These are phyloP conservation scores for Grantiella picta DNA, from an alignment of 2,113 vertebrate species.

Conservation along the genomic window DNA sequence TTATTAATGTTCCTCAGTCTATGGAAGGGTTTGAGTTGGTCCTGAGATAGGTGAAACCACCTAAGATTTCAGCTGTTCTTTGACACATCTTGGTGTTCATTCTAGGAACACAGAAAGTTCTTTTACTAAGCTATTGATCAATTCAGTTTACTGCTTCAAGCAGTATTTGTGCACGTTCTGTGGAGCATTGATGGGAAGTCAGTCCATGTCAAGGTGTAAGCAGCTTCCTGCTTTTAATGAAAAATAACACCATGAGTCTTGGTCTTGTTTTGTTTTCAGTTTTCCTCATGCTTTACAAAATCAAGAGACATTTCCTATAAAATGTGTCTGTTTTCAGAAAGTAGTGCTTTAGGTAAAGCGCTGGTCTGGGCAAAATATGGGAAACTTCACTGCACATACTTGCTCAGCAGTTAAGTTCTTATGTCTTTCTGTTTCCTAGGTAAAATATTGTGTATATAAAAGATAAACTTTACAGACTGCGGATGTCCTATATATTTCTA, in stretches of 20 bases:
- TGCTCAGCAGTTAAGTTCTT: not conserved
- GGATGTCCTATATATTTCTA: not conserved
- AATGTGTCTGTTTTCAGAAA: not conserved
- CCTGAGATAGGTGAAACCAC: not conserved
- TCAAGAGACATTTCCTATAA: not conserved
- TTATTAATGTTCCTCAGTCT: not conserved
- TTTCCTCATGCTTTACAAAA: not conserved
- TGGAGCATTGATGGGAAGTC: not conserved
- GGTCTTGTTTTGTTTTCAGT: not conserved
- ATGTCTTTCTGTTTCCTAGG: not conserved
- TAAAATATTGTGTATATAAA: not conserved
- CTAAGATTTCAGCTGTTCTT: not conserved
- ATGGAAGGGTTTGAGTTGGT: not conserved
- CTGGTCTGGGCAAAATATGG: not conserved
- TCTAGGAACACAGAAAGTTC: not conserved
- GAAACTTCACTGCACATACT: accelerated
- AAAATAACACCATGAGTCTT: not conserved
- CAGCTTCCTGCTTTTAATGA: not conserved
- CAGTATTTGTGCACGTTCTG: not conserved
- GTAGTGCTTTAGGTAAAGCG: not conserved
- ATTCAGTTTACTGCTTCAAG: not conserved
- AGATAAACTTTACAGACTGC: accelerated
- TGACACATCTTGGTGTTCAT: not conserved
- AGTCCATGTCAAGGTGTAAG: not conserved
- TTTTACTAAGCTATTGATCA: not conserved